phyloP scores from a whole-genome alignment of 2,113 vertebrate genomes.

The Falcunculus frontatus region DNA sequence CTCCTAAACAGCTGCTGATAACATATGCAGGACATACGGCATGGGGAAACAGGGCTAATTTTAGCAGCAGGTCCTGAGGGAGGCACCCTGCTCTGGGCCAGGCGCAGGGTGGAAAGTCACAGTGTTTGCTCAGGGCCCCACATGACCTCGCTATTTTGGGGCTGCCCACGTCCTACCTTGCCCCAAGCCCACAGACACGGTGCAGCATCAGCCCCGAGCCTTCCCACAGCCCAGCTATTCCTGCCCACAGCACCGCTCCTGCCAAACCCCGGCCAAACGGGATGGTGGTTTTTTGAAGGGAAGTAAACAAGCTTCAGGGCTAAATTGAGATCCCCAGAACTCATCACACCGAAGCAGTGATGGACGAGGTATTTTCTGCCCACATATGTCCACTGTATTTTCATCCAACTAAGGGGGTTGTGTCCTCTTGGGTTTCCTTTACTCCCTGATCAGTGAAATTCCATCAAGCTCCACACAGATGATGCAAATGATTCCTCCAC shows the following conservation, averaged over 20 bases:
- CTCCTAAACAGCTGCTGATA: constrained; percentile 4
- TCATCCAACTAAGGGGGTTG: not conserved
- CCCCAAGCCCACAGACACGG: not conserved
- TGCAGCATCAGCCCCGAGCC: not conserved
- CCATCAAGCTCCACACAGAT: not conserved
- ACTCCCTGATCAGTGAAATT: not conserved
- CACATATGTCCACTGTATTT: not conserved
- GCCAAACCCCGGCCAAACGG: not conserved
- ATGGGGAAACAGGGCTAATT: not conserved
- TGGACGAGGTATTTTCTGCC: not conserved
- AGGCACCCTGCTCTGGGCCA: not conserved
- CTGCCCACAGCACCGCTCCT: not conserved
- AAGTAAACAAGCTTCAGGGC: constrained; percentile 29
- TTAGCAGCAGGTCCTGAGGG: not conserved
- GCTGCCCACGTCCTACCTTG: not conserved
- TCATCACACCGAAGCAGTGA: not conserved
- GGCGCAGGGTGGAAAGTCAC: constrained; percentile 34
- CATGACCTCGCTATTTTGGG: constrained; percentile 1
- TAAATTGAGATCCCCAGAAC: not conserved
- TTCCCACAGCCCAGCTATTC: not conserved
- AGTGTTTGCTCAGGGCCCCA: not conserved
- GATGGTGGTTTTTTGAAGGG: not conserved
- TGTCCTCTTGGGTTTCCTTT: not conserved
- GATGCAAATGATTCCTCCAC: not conserved
- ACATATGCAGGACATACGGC: rapidly evolving